Evolutionary conservation across 2,888 invertebrate genomes (phyloP), one percentile per base, ranked within the genome.

Genomic region (Pristionchus exspectatus): DNA sequence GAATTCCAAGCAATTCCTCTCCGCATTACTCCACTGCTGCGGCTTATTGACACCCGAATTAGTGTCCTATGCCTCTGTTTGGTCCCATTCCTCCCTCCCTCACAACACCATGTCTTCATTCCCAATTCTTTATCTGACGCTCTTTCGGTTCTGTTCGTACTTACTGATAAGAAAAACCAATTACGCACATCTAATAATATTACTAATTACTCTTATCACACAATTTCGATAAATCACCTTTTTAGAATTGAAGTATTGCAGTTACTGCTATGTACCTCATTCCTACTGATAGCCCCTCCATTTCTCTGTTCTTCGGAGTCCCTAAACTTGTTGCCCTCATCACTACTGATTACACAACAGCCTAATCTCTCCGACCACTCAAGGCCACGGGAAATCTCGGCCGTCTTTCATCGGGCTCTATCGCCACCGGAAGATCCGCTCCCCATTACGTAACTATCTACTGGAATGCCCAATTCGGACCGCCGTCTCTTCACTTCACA

Each of bases 21-120:
- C 44, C 50, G 54, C 81, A 81, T 81, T 81, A 81, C 14, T 14
- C 81, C 27, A 50, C 10, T 9, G 38, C n/a, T 81, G 14, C 27
- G 24, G 81, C 81, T 50, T 81, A 81, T 81, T 81, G 81, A 81
- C 81, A 81, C 21, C 81, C 81, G 54, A 81, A 81, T 81, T 81
- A 81, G 81, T 81, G 81, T 81, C 44, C 38, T 24, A 50, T 27
- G 44, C 63, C 63, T 63, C n/a, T n/a, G 0, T n/a, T 24, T 2
- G 18, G 59, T 59, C 18, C 77, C n/a, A 5, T 24, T 44, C 12
- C 2, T 66, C 44, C 24, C 9, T 1, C 50, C 21, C 14, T 27
- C 54, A 81, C 50, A 81, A 54, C 50, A 81, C 50, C 50, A 24
- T 74, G 38, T 38, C 18, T 50, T 50, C 44, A 50, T 50, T 50